These are phyloP conservation scores for Lytechinus variegatus DNA, from an alignment of 35 echinoderm and acorn worm species.

Conservation along the genomic window DNA sequence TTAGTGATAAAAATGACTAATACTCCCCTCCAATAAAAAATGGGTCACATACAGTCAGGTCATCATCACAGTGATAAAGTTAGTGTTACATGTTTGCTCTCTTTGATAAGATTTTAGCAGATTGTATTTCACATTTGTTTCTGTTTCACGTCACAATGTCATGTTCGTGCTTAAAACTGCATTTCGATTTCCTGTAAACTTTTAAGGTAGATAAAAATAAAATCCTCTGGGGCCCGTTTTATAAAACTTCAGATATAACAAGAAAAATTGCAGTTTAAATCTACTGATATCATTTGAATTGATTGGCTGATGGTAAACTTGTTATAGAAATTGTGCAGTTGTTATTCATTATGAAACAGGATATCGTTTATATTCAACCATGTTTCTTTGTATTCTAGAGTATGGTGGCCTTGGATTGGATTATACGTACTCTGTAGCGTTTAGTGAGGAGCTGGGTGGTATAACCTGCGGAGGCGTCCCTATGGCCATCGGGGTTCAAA, in stretches of 20 bases:
- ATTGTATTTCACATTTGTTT: neutral
- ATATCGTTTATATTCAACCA: neutral
- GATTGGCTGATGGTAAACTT: neutral
- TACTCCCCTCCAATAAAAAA: no score
- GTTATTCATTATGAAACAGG: no score
- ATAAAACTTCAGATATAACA: neutral
- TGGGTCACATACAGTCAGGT: no score
- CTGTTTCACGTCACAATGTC: neutral
- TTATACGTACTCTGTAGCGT: constrained; percentile 82
- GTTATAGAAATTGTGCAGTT: no score
- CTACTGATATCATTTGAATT: neutral
- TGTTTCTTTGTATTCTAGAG: constrained; percentile 59
- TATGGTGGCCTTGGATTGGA: constrained; percentile 97
- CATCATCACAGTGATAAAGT: no score
- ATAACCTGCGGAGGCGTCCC: constrained; percentile 86
- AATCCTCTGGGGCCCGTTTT: no score
- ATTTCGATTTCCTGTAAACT: neutral
- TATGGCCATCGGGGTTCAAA: constrained; percentile 97
- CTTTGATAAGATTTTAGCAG: no score
- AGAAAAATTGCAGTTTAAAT: neutral
- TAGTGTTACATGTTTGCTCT: no score
- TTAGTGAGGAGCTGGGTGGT: constrained; percentile 84
- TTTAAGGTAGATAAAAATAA: neutral
- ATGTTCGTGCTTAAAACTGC: neutral
- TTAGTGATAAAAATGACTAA: no score